phyloP scores from a whole-genome alignment of 2,113 vertebrate species.

The Onychostruthus taczanowskii region DNA sequence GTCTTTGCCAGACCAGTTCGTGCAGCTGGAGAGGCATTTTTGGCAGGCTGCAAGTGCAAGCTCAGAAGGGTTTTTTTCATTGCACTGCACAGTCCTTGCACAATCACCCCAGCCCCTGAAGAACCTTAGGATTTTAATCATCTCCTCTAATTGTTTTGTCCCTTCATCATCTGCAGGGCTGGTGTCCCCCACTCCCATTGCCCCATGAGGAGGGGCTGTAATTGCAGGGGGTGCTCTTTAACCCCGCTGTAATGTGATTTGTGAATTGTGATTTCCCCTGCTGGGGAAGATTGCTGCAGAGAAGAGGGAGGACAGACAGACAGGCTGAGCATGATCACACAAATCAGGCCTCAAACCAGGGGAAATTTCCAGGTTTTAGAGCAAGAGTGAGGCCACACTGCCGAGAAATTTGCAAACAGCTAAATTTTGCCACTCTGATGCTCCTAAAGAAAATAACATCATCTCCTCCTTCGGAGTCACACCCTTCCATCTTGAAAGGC shows the following conservation, averaged over 20 bases:
- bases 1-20: neutral
- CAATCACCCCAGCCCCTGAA: neutral
- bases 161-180: neutral
- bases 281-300: neutral
- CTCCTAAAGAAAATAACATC: neutral
- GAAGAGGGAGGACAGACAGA: neutral
- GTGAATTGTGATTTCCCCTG: too few species aligned
- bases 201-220: neutral
- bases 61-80: neutral
- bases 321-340: neutral
- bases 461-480: neutral
- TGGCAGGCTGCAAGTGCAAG: neutral
- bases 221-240: neutral
- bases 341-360: neutral
- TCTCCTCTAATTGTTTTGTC: neutral
- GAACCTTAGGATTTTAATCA: constrained; percentile 3
- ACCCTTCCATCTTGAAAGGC: neutral
- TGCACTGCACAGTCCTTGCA: neutral
- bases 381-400: neutral
- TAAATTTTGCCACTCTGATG: neutral
- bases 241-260: neutral
- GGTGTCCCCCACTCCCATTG: neutral
- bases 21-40: neutral
- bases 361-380: neutral
- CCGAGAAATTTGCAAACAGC: neutral